These are phyloP conservation scores for Chelonoidis abingdonii DNA, from an alignment of 2,113 vertebrate species.

Conservation along the genomic window DNA sequence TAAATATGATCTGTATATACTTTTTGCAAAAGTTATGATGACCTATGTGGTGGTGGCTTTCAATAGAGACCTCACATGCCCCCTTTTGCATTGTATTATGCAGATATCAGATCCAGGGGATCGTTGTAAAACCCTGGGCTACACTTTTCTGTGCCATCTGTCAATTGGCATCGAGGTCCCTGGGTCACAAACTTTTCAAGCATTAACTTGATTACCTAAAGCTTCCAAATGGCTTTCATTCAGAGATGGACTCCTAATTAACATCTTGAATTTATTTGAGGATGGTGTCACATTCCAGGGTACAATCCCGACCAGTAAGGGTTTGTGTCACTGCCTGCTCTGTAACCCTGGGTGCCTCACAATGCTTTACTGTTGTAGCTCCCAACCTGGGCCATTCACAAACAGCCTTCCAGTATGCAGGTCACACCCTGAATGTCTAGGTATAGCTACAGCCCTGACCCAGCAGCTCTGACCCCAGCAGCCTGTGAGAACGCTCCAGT, in stretches of 20 bases:
- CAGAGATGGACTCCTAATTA: no score
- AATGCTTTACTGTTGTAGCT: not conserved
- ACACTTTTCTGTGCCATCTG: not conserved
- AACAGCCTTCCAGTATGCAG: no score
- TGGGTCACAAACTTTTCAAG: not conserved
- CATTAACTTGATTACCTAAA: not conserved
- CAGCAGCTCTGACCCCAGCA: not conserved
- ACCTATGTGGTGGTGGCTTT: no score
- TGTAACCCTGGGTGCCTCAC: not conserved
- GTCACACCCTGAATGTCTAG: not conserved
- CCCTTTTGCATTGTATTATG: not conserved
- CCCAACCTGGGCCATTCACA: no score
- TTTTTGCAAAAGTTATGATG: not conserved
- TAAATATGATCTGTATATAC: not conserved
- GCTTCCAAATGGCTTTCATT: not conserved
- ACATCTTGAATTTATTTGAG: not conserved
- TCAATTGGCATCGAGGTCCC: not conserved
- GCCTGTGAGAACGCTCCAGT: not conserved
- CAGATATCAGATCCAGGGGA: not conserved
- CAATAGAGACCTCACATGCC: not conserved
- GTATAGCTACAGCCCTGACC: not conserved
- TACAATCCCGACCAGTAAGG: not conserved
- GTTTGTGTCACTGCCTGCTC: not conserved
- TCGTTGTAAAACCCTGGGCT: not conserved
- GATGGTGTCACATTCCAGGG: not conserved